Evolutionary conservation across 2,888 invertebrate genomes (phyloP), one percentile per base, ranked within the genome.

Genomic region (Gnatocerus cornutus): DNA sequence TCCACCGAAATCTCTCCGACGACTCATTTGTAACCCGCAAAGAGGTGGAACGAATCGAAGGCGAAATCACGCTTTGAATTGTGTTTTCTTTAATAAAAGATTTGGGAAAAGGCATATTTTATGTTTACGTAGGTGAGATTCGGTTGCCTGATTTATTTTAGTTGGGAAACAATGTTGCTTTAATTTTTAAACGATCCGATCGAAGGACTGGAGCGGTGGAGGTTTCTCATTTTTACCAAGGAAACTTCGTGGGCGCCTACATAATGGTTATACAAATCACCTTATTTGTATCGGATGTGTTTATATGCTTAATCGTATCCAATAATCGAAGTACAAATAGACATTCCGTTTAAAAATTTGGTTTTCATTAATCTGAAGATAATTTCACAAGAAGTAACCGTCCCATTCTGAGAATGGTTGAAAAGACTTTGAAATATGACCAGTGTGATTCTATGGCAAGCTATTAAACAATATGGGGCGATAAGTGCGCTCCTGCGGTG

Each of bases 401-500:
- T 33, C 33, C 33, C n/a, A 33, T 33, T 33, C 33, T 7, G 2
- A 7, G 33, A 33, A 33, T 33, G 33, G 7, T 33, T 33, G 33
- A 33, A 33, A 21, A 33, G 33, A 6, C 33, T 33, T 33, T 33
- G 33, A 33, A 33, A 33, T 33, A 6, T 33, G 2, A 6, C 33
- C 33, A n/a, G 33, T 33, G 33, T 33, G 33, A 33, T 33, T 7
- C n/a, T 33, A n/a, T 33, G 7, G 46, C 16, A 7, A 8, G 14
- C 16, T 3, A 13, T 16, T 16, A 50, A 16, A 50, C 21, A 53
- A 53, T 53, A 53, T 13, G 13, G 53, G 37, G 33, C 53, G 37
- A n/a, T 10, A 53, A 53, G 14, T 27, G 37, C 9, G 13, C 27
- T 27, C 53, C 53, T 53, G 53, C 33, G 56, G 56, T 39, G 56